Conservation (phyloP, 2,888 invertebrate species). For the Hirudinaria manillensis region DNA sequence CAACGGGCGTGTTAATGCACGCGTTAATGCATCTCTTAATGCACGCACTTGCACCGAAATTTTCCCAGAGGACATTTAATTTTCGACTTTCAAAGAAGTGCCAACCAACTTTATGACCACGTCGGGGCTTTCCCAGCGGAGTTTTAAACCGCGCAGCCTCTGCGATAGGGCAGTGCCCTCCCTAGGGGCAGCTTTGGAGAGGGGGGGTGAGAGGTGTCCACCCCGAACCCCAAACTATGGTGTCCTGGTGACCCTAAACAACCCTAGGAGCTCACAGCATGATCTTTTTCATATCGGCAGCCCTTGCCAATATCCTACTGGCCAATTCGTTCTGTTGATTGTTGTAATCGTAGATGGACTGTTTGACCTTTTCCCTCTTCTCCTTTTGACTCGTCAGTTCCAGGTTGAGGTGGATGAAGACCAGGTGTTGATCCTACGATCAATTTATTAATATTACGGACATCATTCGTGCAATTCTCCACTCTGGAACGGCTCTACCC, state of each 20-base stretch:
- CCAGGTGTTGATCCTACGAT: constrained; percentile 18
- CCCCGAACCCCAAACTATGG: neutral
- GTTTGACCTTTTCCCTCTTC: constrained; percentile 12
- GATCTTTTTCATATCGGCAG: constrained; percentile 13
- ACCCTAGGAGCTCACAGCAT: constrained; percentile 2
- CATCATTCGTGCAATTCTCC: neutral
- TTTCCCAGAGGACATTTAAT: too few species aligned
- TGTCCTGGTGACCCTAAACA: neutral
- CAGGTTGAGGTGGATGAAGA: constrained; percentile 27
- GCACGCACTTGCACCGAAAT: neutral
- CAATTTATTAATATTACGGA: neutral
- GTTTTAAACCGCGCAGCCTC: too few species aligned
- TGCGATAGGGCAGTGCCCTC: too few species aligned
- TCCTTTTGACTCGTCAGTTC: constrained; percentile 24
- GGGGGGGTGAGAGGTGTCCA: too few species aligned
- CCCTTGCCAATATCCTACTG: constrained; percentile 5
- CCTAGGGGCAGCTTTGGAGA: too few species aligned
- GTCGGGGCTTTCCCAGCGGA: too few species aligned
- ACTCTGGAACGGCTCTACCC: too few species aligned
- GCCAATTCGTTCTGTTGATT: constrained; percentile 19
- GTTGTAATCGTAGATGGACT: constrained; percentile 22
- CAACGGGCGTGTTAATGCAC: neutral
- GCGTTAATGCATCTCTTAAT: neutral
- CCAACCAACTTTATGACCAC: too few species aligned
- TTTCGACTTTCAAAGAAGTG: too few species aligned